Evolutionary conservation across 1,140 invertebrate species (phyloP).

Genomic region (Orussus abietinus): DNA sequence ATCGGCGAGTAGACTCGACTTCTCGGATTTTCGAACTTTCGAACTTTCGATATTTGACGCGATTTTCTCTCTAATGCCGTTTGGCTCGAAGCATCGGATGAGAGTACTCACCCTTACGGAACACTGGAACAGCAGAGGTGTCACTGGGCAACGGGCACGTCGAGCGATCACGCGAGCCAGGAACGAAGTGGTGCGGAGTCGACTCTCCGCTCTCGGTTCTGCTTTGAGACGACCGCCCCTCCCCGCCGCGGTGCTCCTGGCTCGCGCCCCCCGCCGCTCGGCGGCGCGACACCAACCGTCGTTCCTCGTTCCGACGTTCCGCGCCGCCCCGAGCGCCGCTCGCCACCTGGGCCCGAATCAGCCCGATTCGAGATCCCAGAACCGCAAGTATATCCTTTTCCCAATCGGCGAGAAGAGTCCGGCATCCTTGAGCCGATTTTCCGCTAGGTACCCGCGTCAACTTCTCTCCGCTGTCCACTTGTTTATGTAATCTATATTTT

Average conservation of each 20-base stretch:
- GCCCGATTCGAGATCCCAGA: too few relatives aligned
- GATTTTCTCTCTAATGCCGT: too few relatives aligned
- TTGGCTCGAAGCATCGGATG: not conserved
- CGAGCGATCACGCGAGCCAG: conserved; percentile 26
- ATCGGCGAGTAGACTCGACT: too few relatives aligned
- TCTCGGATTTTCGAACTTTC: too few relatives aligned
- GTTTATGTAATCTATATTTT: too few relatives aligned
- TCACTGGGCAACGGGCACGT: conserved; percentile 8
- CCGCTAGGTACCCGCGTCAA: not conserved
- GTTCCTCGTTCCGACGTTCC: conserved; percentile 3
- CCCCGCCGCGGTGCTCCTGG: conserved; percentile 2
- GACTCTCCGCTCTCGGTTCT: conserved; percentile 12
- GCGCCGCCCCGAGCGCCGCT: conserved; percentile 7
- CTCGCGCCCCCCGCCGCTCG: conserved; percentile 12
- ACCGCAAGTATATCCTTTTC: too few relatives aligned
- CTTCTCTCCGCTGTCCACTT: too few relatives aligned
- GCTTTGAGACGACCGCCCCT: conserved; percentile 6
- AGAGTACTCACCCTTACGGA: conserved; percentile 1
- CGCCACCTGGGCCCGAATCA: too few relatives aligned
- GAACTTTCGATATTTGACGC: too few relatives aligned
- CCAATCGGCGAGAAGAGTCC: not conserved
- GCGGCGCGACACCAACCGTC: not conserved
- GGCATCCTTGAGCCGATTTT: not conserved
- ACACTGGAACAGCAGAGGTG: conserved; percentile 3
- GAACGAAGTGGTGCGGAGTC: conserved; percentile 33